These are phyloP conservation scores for Adoxophyes honmai DNA, from an alignment of 1,140 invertebrate species.

Conservation along the genomic window DNA sequence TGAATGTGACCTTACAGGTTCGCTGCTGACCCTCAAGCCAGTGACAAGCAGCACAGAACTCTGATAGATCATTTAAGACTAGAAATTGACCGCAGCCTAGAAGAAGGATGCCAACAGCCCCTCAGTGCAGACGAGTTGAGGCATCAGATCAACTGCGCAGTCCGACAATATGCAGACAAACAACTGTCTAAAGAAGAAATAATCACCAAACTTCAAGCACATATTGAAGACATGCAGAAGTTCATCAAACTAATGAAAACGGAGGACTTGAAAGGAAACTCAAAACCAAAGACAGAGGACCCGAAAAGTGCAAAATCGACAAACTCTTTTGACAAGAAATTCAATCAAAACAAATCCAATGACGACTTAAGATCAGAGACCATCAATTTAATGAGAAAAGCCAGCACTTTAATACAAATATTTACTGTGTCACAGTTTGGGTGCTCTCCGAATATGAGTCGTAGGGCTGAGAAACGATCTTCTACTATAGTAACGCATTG, in stretches of 20 bases:
- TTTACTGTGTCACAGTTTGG: conserved; percentile 95
- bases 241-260: conserved; percentile 98
- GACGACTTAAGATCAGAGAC: conserved; percentile 75
- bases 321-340: conserved; percentile 82
- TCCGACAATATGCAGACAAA: conserved; percentile 92
- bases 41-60: conserved; percentile 85
- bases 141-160: conserved; percentile 81
- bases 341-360: conserved; percentile 52
- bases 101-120: conserved; percentile 82
- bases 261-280: conserved; percentile 83
- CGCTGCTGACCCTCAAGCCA: conserved; percentile 35
- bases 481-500: conserved; percentile 92
- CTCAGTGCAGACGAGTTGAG: conserved; percentile 80
- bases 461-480: conserved; percentile 86
- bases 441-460: conserved; percentile 94
- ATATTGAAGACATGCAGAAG: conserved; percentile 97
- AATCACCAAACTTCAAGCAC: conserved; percentile 96
- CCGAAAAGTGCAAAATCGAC: conserved; percentile 75
- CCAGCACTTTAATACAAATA: conserved; percentile 92
- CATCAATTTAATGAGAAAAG: conserved; percentile 93
- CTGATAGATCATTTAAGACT: conserved; percentile 89
- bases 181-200: conserved; percentile 92
- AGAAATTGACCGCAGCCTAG: conserved; percentile 86
- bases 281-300: conserved; percentile 77
- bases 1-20: conserved; percentile 69